Conservation (phyloP, 2,797 vertebrate genomes). For the Alectoris magna region DNA sequence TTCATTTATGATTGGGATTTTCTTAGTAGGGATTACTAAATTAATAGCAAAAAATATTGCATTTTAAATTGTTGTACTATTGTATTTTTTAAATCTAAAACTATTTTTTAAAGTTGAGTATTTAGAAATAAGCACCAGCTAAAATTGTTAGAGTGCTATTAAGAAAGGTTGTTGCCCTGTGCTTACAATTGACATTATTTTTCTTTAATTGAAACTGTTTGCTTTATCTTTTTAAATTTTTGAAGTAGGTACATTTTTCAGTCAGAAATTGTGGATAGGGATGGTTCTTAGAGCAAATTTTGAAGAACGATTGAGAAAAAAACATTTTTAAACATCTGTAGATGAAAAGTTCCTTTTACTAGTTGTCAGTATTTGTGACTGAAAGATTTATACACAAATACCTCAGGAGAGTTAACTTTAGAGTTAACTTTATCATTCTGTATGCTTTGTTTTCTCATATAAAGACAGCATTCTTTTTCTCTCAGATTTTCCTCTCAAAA, state of each 20-base stretch:
- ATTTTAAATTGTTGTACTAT: background rate
- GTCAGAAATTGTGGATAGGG: background rate
- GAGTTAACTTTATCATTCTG: background rate
- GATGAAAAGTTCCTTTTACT: background rate
- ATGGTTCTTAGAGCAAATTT: background rate
- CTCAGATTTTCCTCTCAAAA: background rate
- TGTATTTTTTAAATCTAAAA: background rate
- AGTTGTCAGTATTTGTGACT: background rate
- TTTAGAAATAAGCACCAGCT: background rate
- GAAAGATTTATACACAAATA: background rate
- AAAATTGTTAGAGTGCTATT: background rate
- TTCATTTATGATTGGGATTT: background rate
- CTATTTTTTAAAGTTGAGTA: background rate
- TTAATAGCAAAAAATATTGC: background rate
- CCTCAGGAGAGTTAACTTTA: background rate
- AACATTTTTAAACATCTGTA: background rate
- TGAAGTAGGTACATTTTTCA: background rate
- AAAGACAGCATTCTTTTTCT: background rate
- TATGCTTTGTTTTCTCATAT: constrained; percentile 15
- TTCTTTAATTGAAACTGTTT: background rate
- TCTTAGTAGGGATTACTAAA: background rate
- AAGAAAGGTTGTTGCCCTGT: background rate
- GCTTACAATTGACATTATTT: background rate
- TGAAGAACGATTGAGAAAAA: background rate
- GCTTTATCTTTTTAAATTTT: background rate